phyloP scores from a whole-genome alignment of 2,113 vertebrate genomes.

The Aptenodytes forsteri region DNA sequence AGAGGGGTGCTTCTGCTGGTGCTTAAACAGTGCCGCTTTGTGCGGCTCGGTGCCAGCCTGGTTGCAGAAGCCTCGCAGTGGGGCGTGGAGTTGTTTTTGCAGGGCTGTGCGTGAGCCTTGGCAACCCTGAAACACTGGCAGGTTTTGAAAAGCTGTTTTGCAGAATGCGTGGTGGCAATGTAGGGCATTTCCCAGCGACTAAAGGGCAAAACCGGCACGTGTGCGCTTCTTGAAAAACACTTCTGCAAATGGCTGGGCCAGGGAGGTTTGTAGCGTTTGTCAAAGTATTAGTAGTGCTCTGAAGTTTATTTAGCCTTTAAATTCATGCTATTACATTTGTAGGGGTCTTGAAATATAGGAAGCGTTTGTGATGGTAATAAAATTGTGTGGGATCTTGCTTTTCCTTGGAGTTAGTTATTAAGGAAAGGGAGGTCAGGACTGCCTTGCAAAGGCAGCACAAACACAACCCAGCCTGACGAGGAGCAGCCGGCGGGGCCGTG shows the following conservation, averaged over 20 bases:
- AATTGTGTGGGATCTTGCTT: fast-evolving
- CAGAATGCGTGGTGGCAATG: neutral
- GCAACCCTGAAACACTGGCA: neutral
- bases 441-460: neutral
- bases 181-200: neutral
- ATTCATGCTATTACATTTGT: fast-evolving
- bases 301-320: neutral
- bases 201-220: fast-evolving
- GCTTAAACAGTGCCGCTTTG: neutral
- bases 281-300: neutral
- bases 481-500: neutral
- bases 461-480: fast-evolving
- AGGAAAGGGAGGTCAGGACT: neutral
- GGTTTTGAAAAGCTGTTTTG: neutral
- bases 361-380: neutral
- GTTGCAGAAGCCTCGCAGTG: neutral
- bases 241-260: neutral
- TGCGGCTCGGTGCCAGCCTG: neutral
- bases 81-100: neutral
- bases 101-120: neutral
- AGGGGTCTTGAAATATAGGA: neutral
- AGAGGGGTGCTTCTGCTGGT: neutral
- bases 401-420: neutral
- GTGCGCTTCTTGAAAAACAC: neutral
- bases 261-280: neutral